phyloP scores from a whole-genome alignment of 2,888 invertebrate species.

The Patella ulyssiponensis region DNA sequence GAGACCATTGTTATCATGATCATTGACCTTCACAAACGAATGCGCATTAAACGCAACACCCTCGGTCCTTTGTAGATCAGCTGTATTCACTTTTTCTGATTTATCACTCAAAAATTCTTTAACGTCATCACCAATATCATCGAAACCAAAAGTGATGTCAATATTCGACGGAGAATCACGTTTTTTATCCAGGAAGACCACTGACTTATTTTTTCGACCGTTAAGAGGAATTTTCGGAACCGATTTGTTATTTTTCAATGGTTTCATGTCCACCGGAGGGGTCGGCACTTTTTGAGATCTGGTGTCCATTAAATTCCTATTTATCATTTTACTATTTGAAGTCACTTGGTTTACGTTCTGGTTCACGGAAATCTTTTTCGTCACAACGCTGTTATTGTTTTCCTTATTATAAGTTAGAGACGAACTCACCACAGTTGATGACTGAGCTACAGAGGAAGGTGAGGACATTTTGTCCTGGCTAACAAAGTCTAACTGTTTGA shows the following conservation, averaged over 20 bases:
- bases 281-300: not conserved
- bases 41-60: conserved; percentile 15
- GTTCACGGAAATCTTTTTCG: not conserved
- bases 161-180: conserved; percentile 50
- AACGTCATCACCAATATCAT: conserved; percentile 35
- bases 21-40: not conserved
- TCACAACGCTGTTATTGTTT: not conserved
- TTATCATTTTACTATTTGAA: not conserved
- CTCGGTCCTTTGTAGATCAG: conserved; percentile 17
- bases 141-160: conserved; percentile 65
- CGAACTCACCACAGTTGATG: not conserved
- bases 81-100: conserved; percentile 11
- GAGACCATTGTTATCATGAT: not conserved
- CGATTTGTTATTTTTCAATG: not conserved
- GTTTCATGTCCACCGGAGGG: not conserved
- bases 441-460: not conserved
- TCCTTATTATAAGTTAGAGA: not conserved
- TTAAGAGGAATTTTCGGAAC: conserved; percentile 18
- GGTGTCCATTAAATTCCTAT: no score
- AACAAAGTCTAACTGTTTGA: not conserved
- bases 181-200: conserved; percentile 61
- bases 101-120: not conserved
- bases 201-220: conserved; percentile 47
- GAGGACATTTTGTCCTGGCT: not conserved
- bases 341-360: not conserved